Conservation (phyloP, 2,888 invertebrate genomes). For the Acanthopleura granulata region DNA sequence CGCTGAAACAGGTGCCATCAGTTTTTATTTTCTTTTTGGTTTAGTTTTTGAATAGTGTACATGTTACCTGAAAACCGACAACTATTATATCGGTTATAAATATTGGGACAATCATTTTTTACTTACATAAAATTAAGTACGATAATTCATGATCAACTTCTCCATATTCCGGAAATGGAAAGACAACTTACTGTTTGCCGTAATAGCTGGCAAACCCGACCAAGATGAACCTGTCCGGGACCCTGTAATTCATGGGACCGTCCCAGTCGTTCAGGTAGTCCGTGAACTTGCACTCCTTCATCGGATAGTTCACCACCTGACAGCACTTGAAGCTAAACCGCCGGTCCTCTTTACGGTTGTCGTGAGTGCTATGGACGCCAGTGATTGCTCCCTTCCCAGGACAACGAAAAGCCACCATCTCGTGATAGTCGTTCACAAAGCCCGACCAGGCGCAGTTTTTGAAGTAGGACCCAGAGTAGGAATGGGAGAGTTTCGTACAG, state of each 20-base stretch:
- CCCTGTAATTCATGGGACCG: not conserved
- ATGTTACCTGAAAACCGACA: too few species aligned
- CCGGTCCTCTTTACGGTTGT: slow-evolving; percentile 36
- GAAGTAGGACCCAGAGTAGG: not conserved
- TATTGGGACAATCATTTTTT: too few species aligned
- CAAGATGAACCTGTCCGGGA: not conserved
- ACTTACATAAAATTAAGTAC: too few species aligned
- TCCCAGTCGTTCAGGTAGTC: not conserved
- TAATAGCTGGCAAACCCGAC: slow-evolving; percentile 4
- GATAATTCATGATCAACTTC: too few species aligned
- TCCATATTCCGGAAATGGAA: too few species aligned
- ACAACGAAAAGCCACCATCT: slow-evolving; percentile 31
- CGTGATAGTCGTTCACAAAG: slow-evolving; percentile 32
- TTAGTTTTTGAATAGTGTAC: too few species aligned
- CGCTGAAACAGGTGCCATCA: too few species aligned
- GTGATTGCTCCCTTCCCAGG: slow-evolving; percentile 27
- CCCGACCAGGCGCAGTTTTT: not conserved
- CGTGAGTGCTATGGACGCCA: slow-evolving; percentile 36
- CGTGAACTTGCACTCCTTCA: not conserved
- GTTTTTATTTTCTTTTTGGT: too few species aligned
- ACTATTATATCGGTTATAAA: too few species aligned
- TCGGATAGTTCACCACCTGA: slow-evolving; percentile 10
- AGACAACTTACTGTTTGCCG: not conserved
- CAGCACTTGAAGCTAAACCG: slow-evolving; percentile 37
- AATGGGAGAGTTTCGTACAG: slow-evolving; percentile 8